Evolutionary conservation across 2,888 invertebrate genomes (phyloP), one percentile per base, ranked within the genome.

Genomic region (Sesia bembeciformis): DNA sequence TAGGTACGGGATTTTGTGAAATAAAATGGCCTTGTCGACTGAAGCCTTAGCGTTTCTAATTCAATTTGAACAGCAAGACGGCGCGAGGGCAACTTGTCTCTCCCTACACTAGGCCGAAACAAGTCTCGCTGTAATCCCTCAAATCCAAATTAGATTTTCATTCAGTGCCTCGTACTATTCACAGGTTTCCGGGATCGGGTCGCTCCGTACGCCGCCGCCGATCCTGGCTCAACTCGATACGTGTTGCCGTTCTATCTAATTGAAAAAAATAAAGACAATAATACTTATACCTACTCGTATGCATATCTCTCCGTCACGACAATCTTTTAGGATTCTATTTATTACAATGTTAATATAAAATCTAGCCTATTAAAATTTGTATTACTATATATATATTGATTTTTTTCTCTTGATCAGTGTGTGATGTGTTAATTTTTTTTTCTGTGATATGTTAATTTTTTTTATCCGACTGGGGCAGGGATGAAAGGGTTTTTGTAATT

Each of bases 81-180:
- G 65, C 64, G 65, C 62, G 66, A 63, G 66, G 66, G 68, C 72
- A 76, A 75, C 74, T 64, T 64, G 68, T 23, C 23, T 66, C 64
- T 68, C 68, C 65, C 64, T 76, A 74, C 74, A 75, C 81, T 83
- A 85, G 87, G 85, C 84, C 84, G 86, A 87, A 86, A 86, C 85
- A 86, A 85, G 82, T 78, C 81, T 70, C 75, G 70, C 65, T 72
- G 87, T 86, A 87, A 88, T 88, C 87, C 83, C 76, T 85, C 81
- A 87, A 87, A 88, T 88, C 88, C 86, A 87, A 88, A 88, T 87
- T 84, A 87, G 87, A 87, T 88, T 88, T 87, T 86, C 86, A 84
- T 86, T 86, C 85, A 85, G 68, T 70, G 75, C 74, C 74, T 74
- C 76, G 71, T 77, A 81, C 83, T 81, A 86, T 85, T 87, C 83